phyloP scores from a whole-genome alignment of 1,140 invertebrate species.

The Steinernema feltiae region DNA sequence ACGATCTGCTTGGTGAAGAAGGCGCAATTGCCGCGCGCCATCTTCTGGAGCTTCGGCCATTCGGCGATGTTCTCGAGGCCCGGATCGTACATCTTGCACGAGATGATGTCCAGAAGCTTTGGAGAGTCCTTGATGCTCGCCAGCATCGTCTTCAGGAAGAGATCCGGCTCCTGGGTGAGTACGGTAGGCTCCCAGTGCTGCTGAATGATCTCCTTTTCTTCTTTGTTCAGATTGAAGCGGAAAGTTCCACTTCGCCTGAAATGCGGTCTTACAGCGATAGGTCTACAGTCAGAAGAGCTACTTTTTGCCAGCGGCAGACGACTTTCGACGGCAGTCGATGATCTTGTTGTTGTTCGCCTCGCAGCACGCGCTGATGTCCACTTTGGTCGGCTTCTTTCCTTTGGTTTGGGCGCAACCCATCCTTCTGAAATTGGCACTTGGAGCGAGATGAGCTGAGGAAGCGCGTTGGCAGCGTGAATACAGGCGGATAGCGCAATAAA shows the following conservation, averaged over 20 bases:
- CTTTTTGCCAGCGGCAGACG: background rate
- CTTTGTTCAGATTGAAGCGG: background rate
- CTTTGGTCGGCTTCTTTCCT: background rate
- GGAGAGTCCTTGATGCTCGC: background rate
- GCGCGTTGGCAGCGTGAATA: too few species aligned
- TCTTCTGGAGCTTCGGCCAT: background rate
- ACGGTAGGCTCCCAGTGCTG: background rate
- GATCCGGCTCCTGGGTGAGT: background rate
- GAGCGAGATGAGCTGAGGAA: too few species aligned
- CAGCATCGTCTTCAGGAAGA: background rate
- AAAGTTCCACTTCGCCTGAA: background rate
- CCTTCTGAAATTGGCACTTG: background rate
- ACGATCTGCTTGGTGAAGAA: background rate
- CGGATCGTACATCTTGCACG: background rate
- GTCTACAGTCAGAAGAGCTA: background rate
- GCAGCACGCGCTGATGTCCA: background rate
- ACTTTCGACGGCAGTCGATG: background rate
- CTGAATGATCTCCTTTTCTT: background rate
- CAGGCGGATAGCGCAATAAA: too few species aligned
- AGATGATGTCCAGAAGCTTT: background rate
- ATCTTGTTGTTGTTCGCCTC: background rate
- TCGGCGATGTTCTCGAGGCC: background rate
- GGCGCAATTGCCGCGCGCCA: background rate
- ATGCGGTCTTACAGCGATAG: background rate
- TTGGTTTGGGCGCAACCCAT: background rate